Evolutionary conservation across 2,113 vertebrate species (phyloP).

Genomic region (Poecile atricapillus): DNA sequence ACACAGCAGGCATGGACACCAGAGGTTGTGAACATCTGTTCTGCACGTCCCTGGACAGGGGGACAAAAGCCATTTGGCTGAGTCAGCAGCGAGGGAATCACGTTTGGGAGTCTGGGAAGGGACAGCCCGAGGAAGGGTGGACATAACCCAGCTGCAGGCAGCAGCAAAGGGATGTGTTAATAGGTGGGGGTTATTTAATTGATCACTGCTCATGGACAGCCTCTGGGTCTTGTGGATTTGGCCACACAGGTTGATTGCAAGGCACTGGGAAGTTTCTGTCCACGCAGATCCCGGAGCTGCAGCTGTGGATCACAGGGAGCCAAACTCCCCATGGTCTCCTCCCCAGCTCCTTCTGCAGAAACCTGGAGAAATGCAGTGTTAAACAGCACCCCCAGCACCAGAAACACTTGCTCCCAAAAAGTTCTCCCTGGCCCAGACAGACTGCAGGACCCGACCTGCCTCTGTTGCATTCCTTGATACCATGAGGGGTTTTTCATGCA

Average conservation of each 20-base stretch:
- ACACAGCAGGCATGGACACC: background rate
- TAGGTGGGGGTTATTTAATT: background rate
- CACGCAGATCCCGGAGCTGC: fast-evolving
- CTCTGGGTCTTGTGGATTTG: background rate
- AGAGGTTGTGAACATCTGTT: background rate
- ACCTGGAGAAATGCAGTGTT: background rate
- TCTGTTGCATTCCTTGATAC: background rate
- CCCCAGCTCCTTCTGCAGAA: background rate
- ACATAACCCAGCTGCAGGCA: background rate
- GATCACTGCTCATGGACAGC: background rate
- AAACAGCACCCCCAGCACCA: background rate
- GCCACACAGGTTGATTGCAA: background rate
- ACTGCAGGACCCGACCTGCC: background rate
- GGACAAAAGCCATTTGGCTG: background rate
- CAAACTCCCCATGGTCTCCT: background rate
- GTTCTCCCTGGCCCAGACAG: background rate
- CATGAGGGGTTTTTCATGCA: background rate
- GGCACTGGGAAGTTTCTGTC: background rate
- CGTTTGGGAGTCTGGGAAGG: background rate
- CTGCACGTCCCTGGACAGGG: background rate
- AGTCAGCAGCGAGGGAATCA: background rate
- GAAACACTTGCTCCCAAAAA: background rate
- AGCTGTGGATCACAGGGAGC: background rate
- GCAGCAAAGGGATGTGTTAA: background rate
- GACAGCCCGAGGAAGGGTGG: background rate